phyloP scores from a whole-genome alignment of 2,113 vertebrate species.

The Lepus timidus region DNA sequence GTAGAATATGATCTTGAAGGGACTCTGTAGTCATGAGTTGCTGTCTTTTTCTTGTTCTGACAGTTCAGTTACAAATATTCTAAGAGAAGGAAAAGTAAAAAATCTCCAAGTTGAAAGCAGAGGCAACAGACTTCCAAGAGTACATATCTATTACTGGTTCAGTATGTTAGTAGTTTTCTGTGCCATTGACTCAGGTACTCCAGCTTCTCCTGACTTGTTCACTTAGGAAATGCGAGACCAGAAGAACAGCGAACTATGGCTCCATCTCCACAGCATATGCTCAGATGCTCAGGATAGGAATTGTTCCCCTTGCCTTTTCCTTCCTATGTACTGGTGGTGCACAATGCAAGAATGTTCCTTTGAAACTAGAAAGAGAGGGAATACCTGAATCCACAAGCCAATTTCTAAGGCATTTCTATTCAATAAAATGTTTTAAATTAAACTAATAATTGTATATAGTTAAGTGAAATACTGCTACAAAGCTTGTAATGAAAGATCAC shows the following conservation, averaged over 20 bases:
- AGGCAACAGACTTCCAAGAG: background rate
- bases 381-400: background rate
- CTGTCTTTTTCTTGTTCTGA: background rate
- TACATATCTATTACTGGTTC: background rate
- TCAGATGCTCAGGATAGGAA: background rate
- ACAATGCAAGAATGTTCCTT: background rate
- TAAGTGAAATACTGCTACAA: background rate
- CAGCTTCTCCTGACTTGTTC: background rate
- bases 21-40: background rate
- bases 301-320: background rate
- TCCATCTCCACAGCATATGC: background rate
- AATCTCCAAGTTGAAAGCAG: background rate
- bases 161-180: background rate
- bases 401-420: background rate
- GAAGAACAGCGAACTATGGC: background rate
- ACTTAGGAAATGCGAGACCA: background rate
- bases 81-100: background rate
- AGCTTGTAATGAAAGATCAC: conserved; percentile 8
- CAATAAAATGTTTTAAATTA: background rate
- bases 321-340: background rate
- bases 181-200: background rate
- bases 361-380: background rate
- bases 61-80: background rate
- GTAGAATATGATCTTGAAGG: background rate
- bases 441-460: background rate